phyloP scores from a whole-genome alignment of 2,888 invertebrate genomes.

The Troides aeacus region DNA sequence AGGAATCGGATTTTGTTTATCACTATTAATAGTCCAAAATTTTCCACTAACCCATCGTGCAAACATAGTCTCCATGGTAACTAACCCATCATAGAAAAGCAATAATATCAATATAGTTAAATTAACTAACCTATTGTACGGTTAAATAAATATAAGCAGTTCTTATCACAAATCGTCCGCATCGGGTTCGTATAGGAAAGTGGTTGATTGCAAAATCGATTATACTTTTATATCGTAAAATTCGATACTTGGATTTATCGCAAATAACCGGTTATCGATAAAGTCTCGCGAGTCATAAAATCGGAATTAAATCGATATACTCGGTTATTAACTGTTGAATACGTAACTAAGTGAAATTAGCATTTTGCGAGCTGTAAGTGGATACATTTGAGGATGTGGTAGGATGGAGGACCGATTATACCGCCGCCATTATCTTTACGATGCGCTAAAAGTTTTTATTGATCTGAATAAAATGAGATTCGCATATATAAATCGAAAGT shows the following conservation, averaged over 20 bases:
- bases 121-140: too few relatives aligned
- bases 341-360: slow-evolving; percentile 41
- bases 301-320: slow-evolving; percentile 43
- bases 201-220: slow-evolving; percentile 50
- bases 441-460: slow-evolving; percentile 23
- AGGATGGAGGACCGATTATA: slow-evolving; percentile 20
- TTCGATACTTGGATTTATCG: slow-evolving; percentile 35
- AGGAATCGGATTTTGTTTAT: too few relatives aligned
- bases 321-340: slow-evolving; percentile 35
- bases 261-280: slow-evolving; percentile 49
- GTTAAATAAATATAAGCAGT: background rate
- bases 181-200: slow-evolving; percentile 9
- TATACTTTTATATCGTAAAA: slow-evolving; percentile 45
- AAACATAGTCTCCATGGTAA: too few relatives aligned
- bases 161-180: background rate
- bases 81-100: too few relatives aligned
- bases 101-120: too few relatives aligned
- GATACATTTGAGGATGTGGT: slow-evolving; percentile 29
- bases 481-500: slow-evolving; percentile 23
- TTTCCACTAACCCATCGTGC: too few relatives aligned
- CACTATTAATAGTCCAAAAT: too few relatives aligned
- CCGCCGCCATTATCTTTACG: slow-evolving; percentile 18
- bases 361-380: slow-evolving; percentile 38
- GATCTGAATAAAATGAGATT: slow-evolving; percentile 11
- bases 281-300: slow-evolving; percentile 48